A percentile compares a stretch with the other conserved stretches of the same genome.
Evolutionary conservation across 2,888 invertebrate species (phyloP).

Genomic region (Nebria brevicollis): DNA sequence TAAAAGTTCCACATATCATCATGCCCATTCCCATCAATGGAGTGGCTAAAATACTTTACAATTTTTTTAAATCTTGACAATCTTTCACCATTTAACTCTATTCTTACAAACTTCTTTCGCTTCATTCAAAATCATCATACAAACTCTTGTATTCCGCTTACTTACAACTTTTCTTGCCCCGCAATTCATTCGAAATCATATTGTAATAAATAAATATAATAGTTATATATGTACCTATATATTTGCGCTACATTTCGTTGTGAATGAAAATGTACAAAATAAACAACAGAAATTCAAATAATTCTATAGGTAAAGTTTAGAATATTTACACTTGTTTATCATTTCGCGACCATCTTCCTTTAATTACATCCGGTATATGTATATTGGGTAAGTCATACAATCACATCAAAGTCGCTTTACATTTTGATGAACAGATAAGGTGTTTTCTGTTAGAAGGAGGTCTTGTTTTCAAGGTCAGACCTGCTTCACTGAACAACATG

Average conservation of each 20-base stretch:
- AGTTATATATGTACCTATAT: neutral
- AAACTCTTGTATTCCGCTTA: too few species aligned
- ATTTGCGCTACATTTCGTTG: neutral
- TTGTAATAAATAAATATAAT: too few species aligned
- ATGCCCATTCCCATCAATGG: too few species aligned
- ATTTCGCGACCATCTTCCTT: neutral
- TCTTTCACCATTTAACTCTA: too few species aligned
- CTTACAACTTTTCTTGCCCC: too few species aligned
- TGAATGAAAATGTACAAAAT: neutral
- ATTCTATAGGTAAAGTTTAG: neutral
- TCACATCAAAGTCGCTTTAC: conserved; percentile 20
- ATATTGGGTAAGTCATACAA: conserved; percentile 29
- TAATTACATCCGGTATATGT: conserved; percentile 37
- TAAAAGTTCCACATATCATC: too few species aligned
- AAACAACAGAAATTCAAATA: neutral
- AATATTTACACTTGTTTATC: neutral
- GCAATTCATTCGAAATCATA: too few species aligned
- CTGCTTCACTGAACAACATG: conserved; percentile 1
- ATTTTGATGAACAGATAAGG: conserved; percentile 42
- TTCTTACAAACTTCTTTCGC: too few species aligned
- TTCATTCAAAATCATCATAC: too few species aligned
- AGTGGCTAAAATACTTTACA: too few species aligned
- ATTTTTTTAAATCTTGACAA: too few species aligned
- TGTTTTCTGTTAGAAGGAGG: neutral
- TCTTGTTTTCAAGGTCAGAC: conserved; percentile 25